These are phyloP conservation scores for Polyergus mexicanus DNA, from an alignment of 1,140 invertebrate genomes.

Conservation along the genomic window DNA sequence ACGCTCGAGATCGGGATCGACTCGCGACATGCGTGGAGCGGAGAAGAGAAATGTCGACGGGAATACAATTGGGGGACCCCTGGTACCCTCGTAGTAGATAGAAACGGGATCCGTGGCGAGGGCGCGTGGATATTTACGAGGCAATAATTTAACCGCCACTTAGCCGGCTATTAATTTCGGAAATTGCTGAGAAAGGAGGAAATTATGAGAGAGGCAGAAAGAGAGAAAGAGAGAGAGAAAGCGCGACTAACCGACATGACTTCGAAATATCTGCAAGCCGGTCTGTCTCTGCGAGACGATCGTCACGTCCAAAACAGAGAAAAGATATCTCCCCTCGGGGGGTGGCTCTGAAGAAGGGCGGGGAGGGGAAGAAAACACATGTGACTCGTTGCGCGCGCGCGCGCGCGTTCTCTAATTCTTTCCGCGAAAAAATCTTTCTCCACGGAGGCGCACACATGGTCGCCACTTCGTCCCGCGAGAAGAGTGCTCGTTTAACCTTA, in stretches of 20 bases:
- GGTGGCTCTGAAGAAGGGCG: too few species aligned
- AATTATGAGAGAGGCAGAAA: conserved; percentile 72
- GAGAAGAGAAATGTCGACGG: conserved; percentile 50
- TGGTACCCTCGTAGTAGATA: conserved; percentile 72
- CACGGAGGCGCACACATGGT: conserved; percentile 26
- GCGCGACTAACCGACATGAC: conserved; percentile 15
- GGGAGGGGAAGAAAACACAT: not conserved
- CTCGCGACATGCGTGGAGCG: conserved; percentile 29
- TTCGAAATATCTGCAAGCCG: conserved; percentile 42
- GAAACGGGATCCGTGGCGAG: conserved; percentile 72
- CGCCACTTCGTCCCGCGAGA: conserved; percentile 11
- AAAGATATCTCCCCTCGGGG: conserved; percentile 14
- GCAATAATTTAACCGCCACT: conserved; percentile 85
- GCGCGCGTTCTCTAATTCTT: conserved; percentile 37
- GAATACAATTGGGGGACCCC: conserved; percentile 71
- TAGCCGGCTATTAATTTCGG: conserved; percentile 84
- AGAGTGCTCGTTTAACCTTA: conserved; percentile 14
- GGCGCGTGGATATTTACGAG: conserved; percentile 84
- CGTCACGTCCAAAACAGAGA: conserved; percentile 23
- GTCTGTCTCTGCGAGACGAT: too few species aligned
- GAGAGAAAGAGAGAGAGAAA: conserved; percentile 40
- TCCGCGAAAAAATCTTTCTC: conserved; percentile 34
- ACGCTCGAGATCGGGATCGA: conserved; percentile 34
- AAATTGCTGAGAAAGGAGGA: conserved; percentile 83
- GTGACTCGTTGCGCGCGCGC: conserved; percentile 42